These are phyloP conservation scores for Drosophila phalerata DNA, from an alignment of 2,888 invertebrate species.

Conservation along the genomic window DNA sequence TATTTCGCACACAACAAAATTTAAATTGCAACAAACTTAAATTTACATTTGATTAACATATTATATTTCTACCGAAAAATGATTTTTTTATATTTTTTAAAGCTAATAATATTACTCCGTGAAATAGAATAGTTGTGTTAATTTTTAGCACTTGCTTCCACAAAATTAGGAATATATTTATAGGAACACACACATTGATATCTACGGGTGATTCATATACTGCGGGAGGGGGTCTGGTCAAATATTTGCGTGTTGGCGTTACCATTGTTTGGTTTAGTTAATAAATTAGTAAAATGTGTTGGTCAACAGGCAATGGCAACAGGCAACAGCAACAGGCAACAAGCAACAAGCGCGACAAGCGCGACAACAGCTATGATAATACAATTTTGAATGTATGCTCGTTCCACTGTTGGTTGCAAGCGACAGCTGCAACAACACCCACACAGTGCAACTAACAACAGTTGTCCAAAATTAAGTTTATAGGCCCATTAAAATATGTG, in stretches of 20 bases:
- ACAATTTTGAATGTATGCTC: slow-evolving; percentile 58
- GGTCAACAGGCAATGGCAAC: slow-evolving; percentile 27
- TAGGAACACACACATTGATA: background rate
- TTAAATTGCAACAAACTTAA: no score
- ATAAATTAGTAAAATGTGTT: slow-evolving; percentile 77
- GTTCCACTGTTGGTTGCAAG: slow-evolving; percentile 37
- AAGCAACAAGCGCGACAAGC: slow-evolving; percentile 3
- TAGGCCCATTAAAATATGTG: slow-evolving; percentile 63
- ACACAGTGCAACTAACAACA: slow-evolving; percentile 27
- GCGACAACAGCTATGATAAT: slow-evolving; percentile 49
- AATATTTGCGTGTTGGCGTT: slow-evolving; percentile 62
- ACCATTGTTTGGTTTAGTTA: slow-evolving; percentile 66
- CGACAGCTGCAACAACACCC: slow-evolving; percentile 69
- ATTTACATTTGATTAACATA: no score
- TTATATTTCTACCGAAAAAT: background rate
- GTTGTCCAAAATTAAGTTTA: slow-evolving; percentile 51
- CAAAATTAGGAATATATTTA: slow-evolving; percentile 26
- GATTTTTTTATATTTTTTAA: background rate
- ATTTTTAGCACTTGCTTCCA: slow-evolving; percentile 26
- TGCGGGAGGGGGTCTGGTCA: slow-evolving; percentile 28
- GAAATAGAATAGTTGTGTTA: background rate
- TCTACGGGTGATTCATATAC: slow-evolving; percentile 5
- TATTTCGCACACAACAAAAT: no score
- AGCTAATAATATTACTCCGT: background rate
- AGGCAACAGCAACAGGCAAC: slow-evolving; percentile 15